These are phyloP conservation scores for Drosophila lowei DNA, from an alignment of 1,140 invertebrate genomes.

Conservation along the genomic window DNA sequence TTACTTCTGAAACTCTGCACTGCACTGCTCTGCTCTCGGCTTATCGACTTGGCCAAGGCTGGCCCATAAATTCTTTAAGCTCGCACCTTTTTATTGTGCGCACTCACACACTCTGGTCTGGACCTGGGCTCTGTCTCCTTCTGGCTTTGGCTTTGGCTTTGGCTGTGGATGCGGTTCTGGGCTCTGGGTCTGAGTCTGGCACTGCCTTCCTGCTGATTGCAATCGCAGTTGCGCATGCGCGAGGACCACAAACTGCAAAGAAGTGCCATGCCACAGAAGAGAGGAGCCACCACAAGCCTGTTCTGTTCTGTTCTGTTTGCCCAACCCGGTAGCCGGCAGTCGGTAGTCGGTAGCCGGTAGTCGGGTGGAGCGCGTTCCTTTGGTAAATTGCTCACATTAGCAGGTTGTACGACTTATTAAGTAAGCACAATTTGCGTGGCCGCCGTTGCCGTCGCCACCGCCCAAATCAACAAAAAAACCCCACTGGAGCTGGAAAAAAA, in stretches of 20 bases:
- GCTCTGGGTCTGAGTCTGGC: constrained; percentile 1
- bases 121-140: constrained; percentile 9
- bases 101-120: constrained; percentile 62
- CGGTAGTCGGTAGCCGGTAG: constrained; percentile 15
- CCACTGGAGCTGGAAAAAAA: background rate
- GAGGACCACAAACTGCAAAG: constrained; percentile 45
- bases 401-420: constrained; percentile 83
- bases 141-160: background rate
- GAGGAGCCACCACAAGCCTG: constrained; percentile 2
- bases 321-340: constrained; percentile 25
- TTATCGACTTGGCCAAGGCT: constrained; percentile 58
- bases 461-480: constrained; percentile 46
- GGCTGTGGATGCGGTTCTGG: too few species aligned
- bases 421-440: constrained; percentile 83
- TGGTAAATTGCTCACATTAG: constrained; percentile 83
- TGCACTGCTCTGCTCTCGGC: constrained; percentile 39
- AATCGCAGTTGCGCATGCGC: constrained; percentile 72
- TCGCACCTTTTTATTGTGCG: constrained; percentile 82
- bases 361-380: constrained; percentile 66
- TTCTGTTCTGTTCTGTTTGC: too few species aligned
- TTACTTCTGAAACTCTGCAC: constrained; percentile 22
- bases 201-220: constrained; percentile 59
- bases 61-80: constrained; percentile 83
- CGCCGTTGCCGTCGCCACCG: constrained; percentile 81
- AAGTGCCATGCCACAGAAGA: background rate